Evolutionary conservation across 2,888 invertebrate species (phyloP), one percentile per base, ranked within the genome.

Genomic region (Pristionchus mayeri): DNA sequence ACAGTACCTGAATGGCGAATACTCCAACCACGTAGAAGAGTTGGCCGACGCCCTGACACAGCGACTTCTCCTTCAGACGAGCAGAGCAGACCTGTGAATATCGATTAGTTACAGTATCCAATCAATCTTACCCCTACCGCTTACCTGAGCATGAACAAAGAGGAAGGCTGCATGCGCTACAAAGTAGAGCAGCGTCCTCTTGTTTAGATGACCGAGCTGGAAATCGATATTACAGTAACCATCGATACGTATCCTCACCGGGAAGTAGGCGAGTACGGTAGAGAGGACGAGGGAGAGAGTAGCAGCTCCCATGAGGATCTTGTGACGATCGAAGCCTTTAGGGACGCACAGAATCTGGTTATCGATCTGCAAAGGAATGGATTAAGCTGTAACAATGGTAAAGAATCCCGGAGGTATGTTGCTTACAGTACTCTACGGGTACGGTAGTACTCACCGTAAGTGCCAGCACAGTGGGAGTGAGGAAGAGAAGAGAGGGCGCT

Each of bases 121-220:
- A 16, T 11, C 30, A 2, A 54, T 54, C 75, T 40, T 44, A 63
- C 7, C 44, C 44, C 34, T 24, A 71, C 71, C 37, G 52, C 30
- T n/a, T 80, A 80, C 80, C 80, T 80, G 80, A 37, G 80, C 80
- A 24, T 80, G 80, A 6, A 80, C 52, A 27, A 44, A 44, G 54
- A 80, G 54, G 57, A 80, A 80, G 24, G 80, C 80, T 18, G 54
- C 54, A 27, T 80, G 80, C 1, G 57, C 57, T 16, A 9, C 57
- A 30, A 57, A 57, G 80, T 57, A 80, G 34, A 80, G 80, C 13
- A 80, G 21, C 21, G 80, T 78, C 37, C n/a, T 40, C 80, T 30
- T 37, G 27, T 80, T 54, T 4, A 54, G 80, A 21, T 37, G 21
- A 21, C 80, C 40, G 40, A 80, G 40, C 80, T 80, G 54, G 18